phyloP scores from a whole-genome alignment of 2,113 vertebrate genomes.

The Chlorodrepanis virens region DNA sequence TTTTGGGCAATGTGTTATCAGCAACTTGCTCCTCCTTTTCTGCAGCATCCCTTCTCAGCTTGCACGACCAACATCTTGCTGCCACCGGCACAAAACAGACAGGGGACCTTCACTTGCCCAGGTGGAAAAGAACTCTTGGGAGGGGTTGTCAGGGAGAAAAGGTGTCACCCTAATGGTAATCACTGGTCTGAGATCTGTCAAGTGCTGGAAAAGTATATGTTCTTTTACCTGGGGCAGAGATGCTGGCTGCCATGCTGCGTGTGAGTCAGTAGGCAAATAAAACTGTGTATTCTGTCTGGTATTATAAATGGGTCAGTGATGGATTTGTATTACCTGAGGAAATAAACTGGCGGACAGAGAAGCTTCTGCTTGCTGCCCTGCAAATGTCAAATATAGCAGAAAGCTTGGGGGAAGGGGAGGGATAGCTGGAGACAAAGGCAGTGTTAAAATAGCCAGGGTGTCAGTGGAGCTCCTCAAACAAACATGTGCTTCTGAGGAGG shows the following conservation, averaged over 20 bases:
- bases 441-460: neutral
- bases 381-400: slow-evolving; percentile 38
- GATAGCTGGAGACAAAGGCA: neutral
- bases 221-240: neutral
- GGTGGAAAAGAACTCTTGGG: neutral
- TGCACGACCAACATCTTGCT: neutral
- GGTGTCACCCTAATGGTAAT: neutral
- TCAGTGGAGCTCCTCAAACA: neutral
- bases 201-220: neutral
- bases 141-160: neutral
- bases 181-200: neutral
- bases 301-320: slow-evolving; percentile 52
- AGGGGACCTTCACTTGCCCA: neutral
- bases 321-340: slow-evolving; percentile 60
- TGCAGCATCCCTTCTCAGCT: neutral
- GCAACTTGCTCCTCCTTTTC: neutral
- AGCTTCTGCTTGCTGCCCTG: slow-evolving; percentile 32
- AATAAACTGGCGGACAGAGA: slow-evolving; percentile 23
- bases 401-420: slow-evolving; percentile 8
- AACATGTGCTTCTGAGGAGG: neutral
- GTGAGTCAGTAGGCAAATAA: slow-evolving; percentile 32
- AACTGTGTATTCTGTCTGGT: neutral
- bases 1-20: neutral
- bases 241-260: neutral
- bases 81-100: neutral